Conservation (phyloP, 2,113 vertebrate species). For the Agapornis roseicollis region DNA sequence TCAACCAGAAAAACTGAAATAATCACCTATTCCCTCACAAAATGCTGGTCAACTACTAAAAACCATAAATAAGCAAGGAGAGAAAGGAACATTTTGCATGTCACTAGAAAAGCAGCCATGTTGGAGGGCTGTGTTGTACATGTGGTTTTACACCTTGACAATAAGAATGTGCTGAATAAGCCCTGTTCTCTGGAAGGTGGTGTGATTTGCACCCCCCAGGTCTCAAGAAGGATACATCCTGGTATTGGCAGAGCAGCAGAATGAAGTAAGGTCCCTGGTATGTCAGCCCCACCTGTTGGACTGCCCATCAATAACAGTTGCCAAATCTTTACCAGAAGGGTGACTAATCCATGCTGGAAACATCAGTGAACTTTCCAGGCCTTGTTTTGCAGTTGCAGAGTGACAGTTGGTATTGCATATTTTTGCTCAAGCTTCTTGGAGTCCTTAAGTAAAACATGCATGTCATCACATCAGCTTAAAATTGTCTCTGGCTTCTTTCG, state of each 20-base stretch:
- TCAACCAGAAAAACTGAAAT: neutral
- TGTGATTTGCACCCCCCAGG: neutral
- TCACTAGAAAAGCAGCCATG: neutral
- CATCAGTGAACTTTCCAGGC: neutral
- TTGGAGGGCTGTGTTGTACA: rapidly evolving
- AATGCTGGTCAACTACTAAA: neutral
- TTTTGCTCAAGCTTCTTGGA: neutral
- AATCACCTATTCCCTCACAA: neutral
- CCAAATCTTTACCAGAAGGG: constrained; percentile 63
- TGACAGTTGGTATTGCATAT: neutral
- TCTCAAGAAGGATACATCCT: neutral
- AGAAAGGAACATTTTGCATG: neutral
- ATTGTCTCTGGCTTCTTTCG: neutral
- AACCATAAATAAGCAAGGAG: neutral
- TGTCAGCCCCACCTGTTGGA: constrained; percentile 58
- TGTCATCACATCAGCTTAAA: neutral
- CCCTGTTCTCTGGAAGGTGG: neutral
- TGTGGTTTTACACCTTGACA: neutral
- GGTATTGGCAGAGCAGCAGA: neutral
- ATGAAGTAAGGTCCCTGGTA: neutral
- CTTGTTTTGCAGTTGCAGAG: neutral
- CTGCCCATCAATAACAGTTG: neutral
- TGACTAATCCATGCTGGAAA: constrained; percentile 61
- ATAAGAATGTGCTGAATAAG: neutral
- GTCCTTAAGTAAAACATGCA: neutral